Conservation (phyloP, 1,140 invertebrate species). For the Heterodera carotae region DNA sequence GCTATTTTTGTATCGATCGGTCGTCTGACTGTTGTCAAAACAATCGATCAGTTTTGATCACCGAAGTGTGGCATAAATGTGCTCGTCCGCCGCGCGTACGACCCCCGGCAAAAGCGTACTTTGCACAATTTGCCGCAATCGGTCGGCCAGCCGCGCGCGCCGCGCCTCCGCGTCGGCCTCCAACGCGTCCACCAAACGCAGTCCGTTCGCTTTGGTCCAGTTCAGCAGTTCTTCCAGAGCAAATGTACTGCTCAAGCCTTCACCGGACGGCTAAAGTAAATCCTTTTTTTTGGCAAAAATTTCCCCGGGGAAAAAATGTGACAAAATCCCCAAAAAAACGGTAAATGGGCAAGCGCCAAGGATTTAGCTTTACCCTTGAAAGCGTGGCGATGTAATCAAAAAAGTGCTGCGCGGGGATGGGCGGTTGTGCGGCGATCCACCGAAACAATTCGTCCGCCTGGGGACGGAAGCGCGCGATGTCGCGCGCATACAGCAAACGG, state of each 20-base stretch:
- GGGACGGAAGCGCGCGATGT: conserved; percentile 56
- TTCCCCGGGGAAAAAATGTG: too few relatives aligned
- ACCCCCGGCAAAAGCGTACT: conserved; percentile 31
- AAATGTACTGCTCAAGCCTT: conserved; percentile 41
- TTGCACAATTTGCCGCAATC: conserved; percentile 46
- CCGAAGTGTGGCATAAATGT: conserved; percentile 56
- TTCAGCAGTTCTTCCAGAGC: conserved; percentile 56
- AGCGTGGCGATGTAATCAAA: conserved; percentile 50
- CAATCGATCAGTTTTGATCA: conserved; percentile 10
- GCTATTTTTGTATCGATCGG: too few relatives aligned
- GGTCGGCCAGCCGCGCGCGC: conserved; percentile 50
- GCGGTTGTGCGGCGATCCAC: conserved; percentile 40
- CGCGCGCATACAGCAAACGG: conserved; percentile 72
- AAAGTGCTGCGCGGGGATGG: conserved; percentile 47
- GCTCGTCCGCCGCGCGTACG: conserved; percentile 38
- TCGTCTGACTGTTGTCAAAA: too few relatives aligned
- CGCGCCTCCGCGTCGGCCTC: conserved; percentile 44
- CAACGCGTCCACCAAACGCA: conserved; percentile 50
- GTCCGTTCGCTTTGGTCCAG: conserved; percentile 59
- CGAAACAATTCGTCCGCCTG: conserved; percentile 46
- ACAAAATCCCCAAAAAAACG: too few relatives aligned
- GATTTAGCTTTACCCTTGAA: conserved; percentile 46
- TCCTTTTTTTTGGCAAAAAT: background rate
- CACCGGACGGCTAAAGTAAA: background rate
- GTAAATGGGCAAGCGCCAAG: background rate